Evolutionary conservation across 2,113 vertebrate genomes (phyloP), one percentile per base, ranked within the genome.

Genomic region (Serilophus lunatus): DNA sequence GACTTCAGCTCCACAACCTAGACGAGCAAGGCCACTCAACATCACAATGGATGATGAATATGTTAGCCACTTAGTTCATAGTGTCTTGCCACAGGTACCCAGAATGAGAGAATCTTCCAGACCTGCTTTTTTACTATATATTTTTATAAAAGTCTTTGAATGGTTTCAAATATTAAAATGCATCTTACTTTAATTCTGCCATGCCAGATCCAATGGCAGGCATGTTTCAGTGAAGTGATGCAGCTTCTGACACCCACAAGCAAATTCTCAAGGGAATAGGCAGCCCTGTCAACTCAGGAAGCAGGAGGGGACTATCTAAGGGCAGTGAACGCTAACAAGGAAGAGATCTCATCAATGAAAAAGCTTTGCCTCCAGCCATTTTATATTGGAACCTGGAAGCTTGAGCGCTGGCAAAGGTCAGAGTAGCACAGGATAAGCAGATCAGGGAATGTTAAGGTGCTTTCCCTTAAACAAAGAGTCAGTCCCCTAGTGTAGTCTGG

Each of bases 311-410:
- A 66, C 45, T 45, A 35, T 10, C 11, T 47, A 77, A 25, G 17
- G 19, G 50, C 40, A 80, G 68, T 1, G 1, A 74, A 79, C 1
- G 1, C 26, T 33, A 57, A 40, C 0, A 0, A 33, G 9, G 42
- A 83, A 51, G 47, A 63, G 49, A 68, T n/a, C n/a, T 24, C 42
- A n/a, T 22, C 56, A 77, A 35, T 75, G 24, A 47, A 59, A 79
- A 82, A 82, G 18, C 33, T 83, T 92, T 95, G 74, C 47, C 51
- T 77, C 31, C 19, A 47, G 57, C 12, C 26, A 19, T 26, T 79
- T 70, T 22, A 9, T 40, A 40, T 57, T 42, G 45, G 42, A 72
- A 75, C 16, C 24, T 70, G 45, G 68, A 71, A 66, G 23, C 31
- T 51, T 1, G 0, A 25, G 33, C 51, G 36, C 53, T 69, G 36